Conservation (phyloP, 2,888 invertebrate genomes). For the Dendrolimus houi region DNA sequence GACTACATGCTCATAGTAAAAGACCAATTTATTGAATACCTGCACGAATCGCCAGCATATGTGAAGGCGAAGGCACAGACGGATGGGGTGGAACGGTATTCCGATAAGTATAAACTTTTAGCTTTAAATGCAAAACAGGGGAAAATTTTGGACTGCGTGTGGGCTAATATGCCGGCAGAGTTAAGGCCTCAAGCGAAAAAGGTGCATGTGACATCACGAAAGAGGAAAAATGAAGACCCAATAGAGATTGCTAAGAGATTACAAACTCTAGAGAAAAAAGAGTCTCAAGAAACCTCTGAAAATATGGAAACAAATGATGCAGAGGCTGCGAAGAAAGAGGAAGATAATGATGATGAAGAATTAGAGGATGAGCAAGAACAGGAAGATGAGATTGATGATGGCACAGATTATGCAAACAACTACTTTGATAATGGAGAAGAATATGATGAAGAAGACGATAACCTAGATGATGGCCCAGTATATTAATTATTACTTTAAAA, state of each 20-base stretch:
- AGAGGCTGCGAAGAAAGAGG: constrained; percentile 64
- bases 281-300: constrained; percentile 66
- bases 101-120: constrained; percentile 73
- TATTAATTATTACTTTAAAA: constrained; percentile 61
- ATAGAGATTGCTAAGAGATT: constrained; percentile 64
- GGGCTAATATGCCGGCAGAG: constrained; percentile 80
- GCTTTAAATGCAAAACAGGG: constrained; percentile 66
- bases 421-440: constrained; percentile 93
- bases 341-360: constrained; percentile 73
- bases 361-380: constrained; percentile 80
- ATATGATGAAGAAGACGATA: constrained; percentile 91
- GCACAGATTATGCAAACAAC: constrained; percentile 91
- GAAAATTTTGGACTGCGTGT: constrained; percentile 69
- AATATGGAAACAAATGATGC: constrained; percentile 64
- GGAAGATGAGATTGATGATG: constrained; percentile 92
- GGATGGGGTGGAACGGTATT: constrained; percentile 73
- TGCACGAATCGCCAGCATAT: constrained; percentile 81
- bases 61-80: constrained; percentile 66
- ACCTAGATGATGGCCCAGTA: constrained; percentile 88
- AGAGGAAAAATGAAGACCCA: constrained; percentile 56
- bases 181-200: constrained; percentile 70
- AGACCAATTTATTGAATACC: constrained; percentile 82
- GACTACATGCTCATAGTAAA: constrained; percentile 84
- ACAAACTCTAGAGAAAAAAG: constrained; percentile 81
- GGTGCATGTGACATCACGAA: constrained; percentile 35